Conservation (phyloP, 2,888 invertebrate genomes). For the Coelogynopora nodosa region DNA sequence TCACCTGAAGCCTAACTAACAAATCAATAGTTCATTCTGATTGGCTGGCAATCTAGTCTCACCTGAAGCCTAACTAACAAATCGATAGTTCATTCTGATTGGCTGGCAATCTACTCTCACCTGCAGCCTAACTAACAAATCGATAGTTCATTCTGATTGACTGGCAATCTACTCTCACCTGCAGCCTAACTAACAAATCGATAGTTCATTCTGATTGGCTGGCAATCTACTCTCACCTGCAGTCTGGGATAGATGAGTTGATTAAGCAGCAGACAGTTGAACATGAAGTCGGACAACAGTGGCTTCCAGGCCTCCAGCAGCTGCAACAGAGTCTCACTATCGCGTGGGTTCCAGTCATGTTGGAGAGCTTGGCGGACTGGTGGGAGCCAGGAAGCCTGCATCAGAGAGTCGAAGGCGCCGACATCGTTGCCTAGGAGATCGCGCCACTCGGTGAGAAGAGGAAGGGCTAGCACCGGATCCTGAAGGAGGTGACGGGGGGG, state of each 20-base stretch:
- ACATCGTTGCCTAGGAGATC: not conserved
- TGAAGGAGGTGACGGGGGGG: not conserved
- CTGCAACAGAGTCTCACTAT: constrained; percentile 73
- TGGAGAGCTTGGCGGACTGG: constrained; percentile 35
- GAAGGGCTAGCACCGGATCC: not conserved
- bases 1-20: no score
- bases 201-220: no score
- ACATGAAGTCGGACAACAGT: constrained; percentile 76
- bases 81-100: no score
- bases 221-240: no score
- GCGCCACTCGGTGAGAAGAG: constrained; percentile 1
- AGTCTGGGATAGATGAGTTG: constrained; percentile 1
- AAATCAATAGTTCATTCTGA: no score
- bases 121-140: no score
- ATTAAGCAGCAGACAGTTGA: constrained; percentile 71
- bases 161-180: no score
- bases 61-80: no score
- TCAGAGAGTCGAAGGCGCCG: constrained; percentile 36
- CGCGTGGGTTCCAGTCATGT: constrained; percentile 74
- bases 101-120: no score
- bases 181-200: no score
- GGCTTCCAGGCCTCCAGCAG: constrained; percentile 77
- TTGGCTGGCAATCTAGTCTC: no score
- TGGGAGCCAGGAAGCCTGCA: constrained; percentile 40
- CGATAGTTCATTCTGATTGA: no score